Evolutionary conservation across 2,113 vertebrate genomes (phyloP).

Genomic region (Beaufortia kweichowensis): DNA sequence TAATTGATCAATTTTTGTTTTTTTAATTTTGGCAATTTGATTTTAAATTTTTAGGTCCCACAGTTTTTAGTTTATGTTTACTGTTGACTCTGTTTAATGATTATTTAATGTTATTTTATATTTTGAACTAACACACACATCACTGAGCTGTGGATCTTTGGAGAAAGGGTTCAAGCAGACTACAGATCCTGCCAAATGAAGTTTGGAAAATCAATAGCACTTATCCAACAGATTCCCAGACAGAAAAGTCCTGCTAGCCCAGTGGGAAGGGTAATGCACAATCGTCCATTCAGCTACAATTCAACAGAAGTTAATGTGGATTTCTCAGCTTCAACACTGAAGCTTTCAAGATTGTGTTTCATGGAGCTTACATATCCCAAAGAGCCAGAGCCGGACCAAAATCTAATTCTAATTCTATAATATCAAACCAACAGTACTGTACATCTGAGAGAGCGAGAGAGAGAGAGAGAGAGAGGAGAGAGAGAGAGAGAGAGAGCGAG

Average conservation of each 20-base stretch:
- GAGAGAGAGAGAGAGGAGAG: no score
- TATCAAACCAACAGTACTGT: no score
- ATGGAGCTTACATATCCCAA: neutral
- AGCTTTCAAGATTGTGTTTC: slow-evolving; percentile 20
- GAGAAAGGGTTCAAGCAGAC: slow-evolving; percentile 34
- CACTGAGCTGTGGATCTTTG: neutral
- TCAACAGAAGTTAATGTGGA: neutral
- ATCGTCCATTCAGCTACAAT: neutral
- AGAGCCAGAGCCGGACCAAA: neutral
- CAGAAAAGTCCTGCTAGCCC: slow-evolving; percentile 11
- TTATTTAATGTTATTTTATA: no score
- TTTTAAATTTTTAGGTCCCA: no score
- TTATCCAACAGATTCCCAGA: slow-evolving; percentile 26
- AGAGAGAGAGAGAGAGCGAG: no score
- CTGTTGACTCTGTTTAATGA: no score
- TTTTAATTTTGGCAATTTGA: no score
- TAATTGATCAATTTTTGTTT: no score
- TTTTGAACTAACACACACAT: neutral
- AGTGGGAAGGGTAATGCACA: neutral
- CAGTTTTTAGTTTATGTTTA: no score
- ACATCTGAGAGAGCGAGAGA: neutral
- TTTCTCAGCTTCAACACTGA: neutral
- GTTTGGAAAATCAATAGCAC: slow-evolving; percentile 55
- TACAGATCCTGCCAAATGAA: slow-evolving; percentile 38
- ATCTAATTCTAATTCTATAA: neutral